phyloP scores from a whole-genome alignment of 2,113 vertebrate genomes.

The Rattus norvegicus region DNA sequence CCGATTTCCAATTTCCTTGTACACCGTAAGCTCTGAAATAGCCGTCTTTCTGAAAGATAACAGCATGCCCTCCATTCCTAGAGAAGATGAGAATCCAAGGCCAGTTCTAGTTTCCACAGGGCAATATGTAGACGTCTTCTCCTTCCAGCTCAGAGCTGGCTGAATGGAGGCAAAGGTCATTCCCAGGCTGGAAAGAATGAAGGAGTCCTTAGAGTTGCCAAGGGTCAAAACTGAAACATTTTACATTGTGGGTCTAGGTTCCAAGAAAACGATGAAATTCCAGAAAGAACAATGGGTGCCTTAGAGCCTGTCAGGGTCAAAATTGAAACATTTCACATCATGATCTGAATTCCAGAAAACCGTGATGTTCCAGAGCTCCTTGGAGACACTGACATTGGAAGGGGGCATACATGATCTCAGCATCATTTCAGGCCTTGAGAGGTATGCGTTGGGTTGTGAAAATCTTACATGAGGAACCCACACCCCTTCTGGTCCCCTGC shows the following conservation, averaged over 20 bases:
- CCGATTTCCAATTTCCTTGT: neutral
- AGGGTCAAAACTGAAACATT: slow-evolving; percentile 37
- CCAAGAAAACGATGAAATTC: slow-evolving; percentile 35
- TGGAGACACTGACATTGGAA: slow-evolving; percentile 8
- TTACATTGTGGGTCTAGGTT: slow-evolving; percentile 26
- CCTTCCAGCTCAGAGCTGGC: neutral
- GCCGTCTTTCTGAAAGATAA: slow-evolving; percentile 1
- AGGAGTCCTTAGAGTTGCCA: neutral
- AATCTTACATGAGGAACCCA: neutral
- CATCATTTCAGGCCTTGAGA: neutral
- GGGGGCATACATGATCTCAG: neutral
- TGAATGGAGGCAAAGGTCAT: slow-evolving; percentile 13
- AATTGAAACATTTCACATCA: neutral
- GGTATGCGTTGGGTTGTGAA: neutral
- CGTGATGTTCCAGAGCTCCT: slow-evolving; percentile 6
- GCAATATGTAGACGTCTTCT: slow-evolving; percentile 8
- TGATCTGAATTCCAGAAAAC: slow-evolving; percentile 49
- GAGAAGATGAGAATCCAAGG: slow-evolving; percentile 10
- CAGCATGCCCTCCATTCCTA: neutral
- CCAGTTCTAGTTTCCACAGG: neutral
- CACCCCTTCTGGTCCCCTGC: neutral
- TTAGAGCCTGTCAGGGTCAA: slow-evolving; percentile 21
- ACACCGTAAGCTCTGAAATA: neutral
- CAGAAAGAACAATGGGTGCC: slow-evolving; percentile 3
- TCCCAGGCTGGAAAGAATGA: slow-evolving; percentile 33